Evolutionary conservation across 2,888 invertebrate species (phyloP), one percentile per base, ranked within the genome.

Genomic region (Plagodis dolabraria): DNA sequence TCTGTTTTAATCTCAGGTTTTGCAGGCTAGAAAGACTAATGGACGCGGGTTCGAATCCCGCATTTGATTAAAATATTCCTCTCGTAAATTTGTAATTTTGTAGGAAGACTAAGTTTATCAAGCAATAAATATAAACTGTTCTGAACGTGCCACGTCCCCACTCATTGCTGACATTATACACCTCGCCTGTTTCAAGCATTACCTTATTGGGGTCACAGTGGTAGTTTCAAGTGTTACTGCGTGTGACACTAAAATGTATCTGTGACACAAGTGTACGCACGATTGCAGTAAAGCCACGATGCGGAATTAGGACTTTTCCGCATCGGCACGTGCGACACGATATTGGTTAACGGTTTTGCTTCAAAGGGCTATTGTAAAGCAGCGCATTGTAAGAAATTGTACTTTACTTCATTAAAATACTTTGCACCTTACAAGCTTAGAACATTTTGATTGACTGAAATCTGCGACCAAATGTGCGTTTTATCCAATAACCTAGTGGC

Each of bases 171-270:
- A 10, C 40, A 36, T 36, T 8, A 5, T 10, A 40, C 40, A 10
- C 22, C 22, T 22, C 10, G 40, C 6, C 4, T 43, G 36, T 45
- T 46, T 22, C 42, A 9, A 11, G 6, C 33, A 11, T n/a, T 36
- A n/a, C 46, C n/a, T 10, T 71, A 78, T 76, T 74, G 74, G 70
- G 82, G 83, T 77, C 80, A 79, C 63, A 77, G 65, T 62, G 70
- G 75, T 74, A 68, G 75, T 72, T 53, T 71, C 68, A 40, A 45
- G 51, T 33, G 34, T 43, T 12, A 51, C 35, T 40, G 34, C 35
- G 43, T 7, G 46, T 49, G 53, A 33, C 33, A 34, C 55, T 53
- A 43, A 53, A 48, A 48, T 49, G 47, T 45, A 51, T 55, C 36
- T 11, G 35, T 65, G 53, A 57, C 50, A 62, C 62, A 64, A 63